Conservation (phyloP, 2,888 invertebrate species). For the Rhyacophila evoluta region DNA sequence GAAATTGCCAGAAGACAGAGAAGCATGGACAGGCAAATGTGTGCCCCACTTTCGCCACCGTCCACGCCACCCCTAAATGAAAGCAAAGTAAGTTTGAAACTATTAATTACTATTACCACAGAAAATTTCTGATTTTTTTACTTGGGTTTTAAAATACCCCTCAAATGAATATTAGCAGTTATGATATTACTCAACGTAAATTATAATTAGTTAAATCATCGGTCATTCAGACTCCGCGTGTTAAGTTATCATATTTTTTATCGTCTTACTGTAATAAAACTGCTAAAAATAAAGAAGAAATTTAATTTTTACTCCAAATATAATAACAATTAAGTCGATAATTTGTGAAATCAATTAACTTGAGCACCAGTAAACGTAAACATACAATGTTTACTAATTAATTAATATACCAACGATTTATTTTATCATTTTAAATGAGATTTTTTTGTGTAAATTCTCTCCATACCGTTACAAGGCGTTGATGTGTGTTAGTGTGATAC, state of each 20-base stretch:
- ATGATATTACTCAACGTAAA: no score
- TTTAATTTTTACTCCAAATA: no score
- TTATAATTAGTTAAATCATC: no score
- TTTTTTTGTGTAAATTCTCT: neutral
- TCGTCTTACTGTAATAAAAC: no score
- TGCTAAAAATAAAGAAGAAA: no score
- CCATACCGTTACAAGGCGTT: neutral
- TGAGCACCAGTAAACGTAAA: neutral
- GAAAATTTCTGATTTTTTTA: no score
- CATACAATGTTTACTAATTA: neutral
- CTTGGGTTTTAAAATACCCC: no score
- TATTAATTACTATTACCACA: no score
- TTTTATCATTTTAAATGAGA: neutral
- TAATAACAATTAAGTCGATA: neutral
- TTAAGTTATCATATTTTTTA: no score
- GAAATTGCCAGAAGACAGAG: constrained; percentile 37
- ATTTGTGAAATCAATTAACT: neutral
- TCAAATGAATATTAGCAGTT: no score
- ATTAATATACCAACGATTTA: neutral
- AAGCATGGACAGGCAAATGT: constrained; percentile 59
- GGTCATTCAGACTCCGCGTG: neutral
- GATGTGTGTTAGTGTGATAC: neutral
- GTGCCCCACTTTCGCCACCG: constrained; percentile 76
- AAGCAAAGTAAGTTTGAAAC: constrained; percentile 66
- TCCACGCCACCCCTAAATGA: constrained; percentile 78